Conservation (phyloP, 1,140 invertebrate genomes). For the Gryon sp. region DNA sequence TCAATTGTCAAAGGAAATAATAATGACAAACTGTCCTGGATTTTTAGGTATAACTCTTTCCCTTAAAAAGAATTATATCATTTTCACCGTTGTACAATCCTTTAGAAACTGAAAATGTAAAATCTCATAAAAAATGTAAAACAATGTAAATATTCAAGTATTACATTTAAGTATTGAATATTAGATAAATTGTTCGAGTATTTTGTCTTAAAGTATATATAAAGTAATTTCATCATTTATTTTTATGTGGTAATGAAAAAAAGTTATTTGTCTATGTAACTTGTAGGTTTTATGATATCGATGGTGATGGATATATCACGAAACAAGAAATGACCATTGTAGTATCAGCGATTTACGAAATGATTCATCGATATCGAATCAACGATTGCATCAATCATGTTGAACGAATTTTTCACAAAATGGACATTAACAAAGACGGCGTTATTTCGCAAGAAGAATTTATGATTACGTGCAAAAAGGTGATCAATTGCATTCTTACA, state of each 20-base stretch:
- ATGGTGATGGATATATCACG: slow-evolving; percentile 73
- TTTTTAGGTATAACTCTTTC: slow-evolving; percentile 72
- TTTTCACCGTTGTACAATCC: no score
- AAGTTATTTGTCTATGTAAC: slow-evolving; percentile 17
- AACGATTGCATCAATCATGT: slow-evolving; percentile 68
- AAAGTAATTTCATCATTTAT: slow-evolving; percentile 2
- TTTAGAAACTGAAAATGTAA: no score
- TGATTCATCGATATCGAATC: slow-evolving; percentile 63
- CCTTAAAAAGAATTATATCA: no score
- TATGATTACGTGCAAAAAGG: slow-evolving; percentile 70
- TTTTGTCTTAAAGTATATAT: no score
- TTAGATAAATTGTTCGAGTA: no score
- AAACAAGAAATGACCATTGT: slow-evolving; percentile 70
- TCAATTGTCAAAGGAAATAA: slow-evolving; percentile 68
- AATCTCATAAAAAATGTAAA: slow-evolving; percentile 7
- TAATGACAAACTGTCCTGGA: slow-evolving; percentile 73
- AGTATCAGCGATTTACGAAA: slow-evolving; percentile 72
- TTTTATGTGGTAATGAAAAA: slow-evolving; percentile 2
- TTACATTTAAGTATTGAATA: no score
- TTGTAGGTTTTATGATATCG: slow-evolving; percentile 72
- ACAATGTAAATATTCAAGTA: neutral
- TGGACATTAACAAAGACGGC: slow-evolving; percentile 72
- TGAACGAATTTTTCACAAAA: slow-evolving; percentile 71
- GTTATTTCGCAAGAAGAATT: slow-evolving; percentile 73
- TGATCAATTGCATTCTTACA: no score